These are phyloP conservation scores for Dioctria rufipes DNA, from an alignment of 2,888 invertebrate genomes.

Conservation along the genomic window DNA sequence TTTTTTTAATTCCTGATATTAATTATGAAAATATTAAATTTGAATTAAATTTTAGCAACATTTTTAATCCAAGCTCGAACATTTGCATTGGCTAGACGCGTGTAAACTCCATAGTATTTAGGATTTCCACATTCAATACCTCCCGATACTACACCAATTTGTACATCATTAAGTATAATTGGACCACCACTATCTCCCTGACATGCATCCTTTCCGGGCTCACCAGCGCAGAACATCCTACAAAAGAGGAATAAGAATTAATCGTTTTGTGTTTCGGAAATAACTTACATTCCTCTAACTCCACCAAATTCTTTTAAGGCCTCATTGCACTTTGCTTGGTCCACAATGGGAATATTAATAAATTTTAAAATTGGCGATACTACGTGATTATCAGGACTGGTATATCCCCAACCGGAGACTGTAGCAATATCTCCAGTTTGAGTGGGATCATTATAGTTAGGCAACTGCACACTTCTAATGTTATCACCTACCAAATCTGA, in stretches of 20 bases:
- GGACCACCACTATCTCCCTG: conserved; percentile 59
- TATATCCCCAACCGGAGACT: conserved; percentile 58
- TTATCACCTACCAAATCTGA: conserved; percentile 52
- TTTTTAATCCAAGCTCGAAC: conserved; percentile 55
- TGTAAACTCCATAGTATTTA: conserved; percentile 56
- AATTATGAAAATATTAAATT: not conserved
- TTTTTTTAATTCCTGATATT: too few species aligned
- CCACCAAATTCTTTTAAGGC: conserved; percentile 51
- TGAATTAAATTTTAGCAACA: conserved; percentile 49
- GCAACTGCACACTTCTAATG: conserved; percentile 42
- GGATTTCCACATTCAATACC: conserved; percentile 56
- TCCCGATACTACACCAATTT: conserved; percentile 57
- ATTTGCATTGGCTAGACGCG: conserved; percentile 52
- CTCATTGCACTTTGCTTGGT: conserved; percentile 54
- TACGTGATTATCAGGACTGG: conserved; percentile 37
- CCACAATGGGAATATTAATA: conserved; percentile 54
- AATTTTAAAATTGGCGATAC: conserved; percentile 53
- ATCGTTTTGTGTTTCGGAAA: not conserved
- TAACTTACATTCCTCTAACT: conserved; percentile 55
- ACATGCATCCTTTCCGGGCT: conserved; percentile 56
- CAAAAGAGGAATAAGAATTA: not conserved
- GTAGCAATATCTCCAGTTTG: conserved; percentile 47
- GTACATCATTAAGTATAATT: conserved; percentile 49
- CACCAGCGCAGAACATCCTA: conserved; percentile 58
- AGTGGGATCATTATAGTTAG: conserved; percentile 32